These are phyloP conservation scores for Amphipyra tragopoginis DNA, from an alignment of 2,888 invertebrate genomes.

Conservation along the genomic window DNA sequence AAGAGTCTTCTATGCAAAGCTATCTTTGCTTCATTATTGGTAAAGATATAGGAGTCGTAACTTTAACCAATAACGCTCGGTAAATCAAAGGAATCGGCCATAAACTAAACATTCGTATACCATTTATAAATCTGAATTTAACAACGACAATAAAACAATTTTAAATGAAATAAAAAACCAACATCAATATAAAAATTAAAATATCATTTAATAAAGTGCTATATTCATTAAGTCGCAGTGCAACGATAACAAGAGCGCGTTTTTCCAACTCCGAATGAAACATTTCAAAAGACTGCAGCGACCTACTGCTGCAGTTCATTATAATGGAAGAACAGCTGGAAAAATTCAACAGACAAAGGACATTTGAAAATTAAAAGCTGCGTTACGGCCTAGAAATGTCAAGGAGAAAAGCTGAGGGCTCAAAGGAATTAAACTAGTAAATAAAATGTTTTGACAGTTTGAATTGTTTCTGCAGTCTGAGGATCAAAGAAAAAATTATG, in stretches of 20 bases:
- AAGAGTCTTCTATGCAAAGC: too few species aligned
- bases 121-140: too few species aligned
- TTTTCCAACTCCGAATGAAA: conserved; percentile 64
- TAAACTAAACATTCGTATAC: too few species aligned
- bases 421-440: neutral
- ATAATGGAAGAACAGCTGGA: conserved; percentile 70
- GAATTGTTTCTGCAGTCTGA: too few species aligned
- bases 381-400: conserved; percentile 34
- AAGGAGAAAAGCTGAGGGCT: conserved; percentile 7
- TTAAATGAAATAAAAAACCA: conserved; percentile 23
- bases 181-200: conserved; percentile 41
- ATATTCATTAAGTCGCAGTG: conserved; percentile 65
- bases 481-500: too few species aligned
- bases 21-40: too few species aligned
- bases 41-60: too few species aligned
- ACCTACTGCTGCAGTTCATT: conserved; percentile 73
- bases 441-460: neutral
- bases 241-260: conserved; percentile 58
- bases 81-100: too few species aligned
- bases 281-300: conserved; percentile 70
- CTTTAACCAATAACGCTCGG: too few species aligned
- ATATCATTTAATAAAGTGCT: conserved; percentile 52
- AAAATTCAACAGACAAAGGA: conserved; percentile 67
- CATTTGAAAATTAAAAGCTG: conserved; percentile 73
- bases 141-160: too few species aligned